Evolutionary conservation across 2,888 invertebrate genomes (phyloP).

Genomic region (Sturmia bella): DNA sequence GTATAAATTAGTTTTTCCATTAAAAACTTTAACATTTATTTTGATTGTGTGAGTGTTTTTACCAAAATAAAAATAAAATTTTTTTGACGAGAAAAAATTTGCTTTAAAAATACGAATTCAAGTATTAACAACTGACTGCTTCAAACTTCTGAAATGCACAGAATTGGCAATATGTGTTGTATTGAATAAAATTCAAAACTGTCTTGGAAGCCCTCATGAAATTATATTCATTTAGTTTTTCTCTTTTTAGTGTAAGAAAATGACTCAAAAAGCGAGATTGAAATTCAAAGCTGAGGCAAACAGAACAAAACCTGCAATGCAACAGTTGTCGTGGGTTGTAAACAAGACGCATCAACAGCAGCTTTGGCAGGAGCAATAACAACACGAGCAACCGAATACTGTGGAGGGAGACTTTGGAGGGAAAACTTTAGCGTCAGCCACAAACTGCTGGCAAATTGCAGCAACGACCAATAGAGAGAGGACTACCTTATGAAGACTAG

Average conservation of each 20-base stretch:
- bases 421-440: constrained; percentile 15
- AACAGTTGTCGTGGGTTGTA: constrained; percentile 58
- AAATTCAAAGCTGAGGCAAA: constrained; percentile 23
- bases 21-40: no score
- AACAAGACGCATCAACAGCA: constrained; percentile 41
- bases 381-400: constrained; percentile 52
- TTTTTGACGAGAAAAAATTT: no score
- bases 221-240: constrained; percentile 11
- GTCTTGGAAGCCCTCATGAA: constrained; percentile 2
- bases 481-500: constrained; percentile 7
- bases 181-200: no score
- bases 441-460: constrained; percentile 20
- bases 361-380: constrained; percentile 45
- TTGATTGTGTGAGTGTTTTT: no score
- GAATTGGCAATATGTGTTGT: no score
- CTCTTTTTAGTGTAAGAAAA: constrained; percentile 15
- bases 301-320: constrained; percentile 38
- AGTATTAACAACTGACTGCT: no score
- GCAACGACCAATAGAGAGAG: background rate
- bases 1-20: no score
- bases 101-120: no score
- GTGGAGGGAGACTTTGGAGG: constrained; percentile 2
- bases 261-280: constrained; percentile 22
- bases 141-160: no score
- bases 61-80: no score